Evolutionary conservation across 2,113 vertebrate species (phyloP).

Genomic region (Hepsetus odoe): DNA sequence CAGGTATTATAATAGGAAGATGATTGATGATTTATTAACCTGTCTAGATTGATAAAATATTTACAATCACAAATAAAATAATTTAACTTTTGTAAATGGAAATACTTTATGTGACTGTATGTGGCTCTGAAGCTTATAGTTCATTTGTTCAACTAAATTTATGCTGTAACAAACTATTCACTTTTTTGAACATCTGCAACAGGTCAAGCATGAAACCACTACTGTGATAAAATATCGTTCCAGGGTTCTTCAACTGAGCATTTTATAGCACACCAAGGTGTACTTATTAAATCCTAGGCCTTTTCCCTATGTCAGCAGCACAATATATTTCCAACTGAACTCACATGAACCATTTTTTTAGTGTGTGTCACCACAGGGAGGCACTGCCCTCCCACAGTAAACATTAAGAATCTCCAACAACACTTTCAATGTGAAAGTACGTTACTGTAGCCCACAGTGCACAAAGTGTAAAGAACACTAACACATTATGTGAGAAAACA

Average conservation of each 20-base stretch:
- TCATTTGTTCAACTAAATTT: too few species aligned
- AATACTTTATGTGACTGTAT: too few species aligned
- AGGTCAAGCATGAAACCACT: not conserved
- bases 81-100: too few species aligned
- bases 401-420: constrained; percentile 6
- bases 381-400: constrained; percentile 24
- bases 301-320: not conserved
- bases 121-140: too few species aligned
- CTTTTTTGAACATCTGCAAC: not conserved
- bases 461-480: constrained; percentile 8
- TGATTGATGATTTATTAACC: too few species aligned
- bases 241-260: constrained; percentile 1
- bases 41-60: too few species aligned
- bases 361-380: constrained; percentile 42
- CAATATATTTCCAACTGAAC: not conserved
- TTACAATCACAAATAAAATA: too few species aligned
- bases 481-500: constrained; percentile 8
- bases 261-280: not conserved
- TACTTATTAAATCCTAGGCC: not conserved
- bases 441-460: not conserved
- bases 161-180: too few species aligned
- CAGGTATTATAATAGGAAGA: too few species aligned
- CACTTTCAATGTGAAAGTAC: not conserved
- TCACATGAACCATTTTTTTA: not conserved
- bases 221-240: not conserved